phyloP scores from a whole-genome alignment of 2,888 invertebrate species.

The Margaritifera margaritifera region DNA sequence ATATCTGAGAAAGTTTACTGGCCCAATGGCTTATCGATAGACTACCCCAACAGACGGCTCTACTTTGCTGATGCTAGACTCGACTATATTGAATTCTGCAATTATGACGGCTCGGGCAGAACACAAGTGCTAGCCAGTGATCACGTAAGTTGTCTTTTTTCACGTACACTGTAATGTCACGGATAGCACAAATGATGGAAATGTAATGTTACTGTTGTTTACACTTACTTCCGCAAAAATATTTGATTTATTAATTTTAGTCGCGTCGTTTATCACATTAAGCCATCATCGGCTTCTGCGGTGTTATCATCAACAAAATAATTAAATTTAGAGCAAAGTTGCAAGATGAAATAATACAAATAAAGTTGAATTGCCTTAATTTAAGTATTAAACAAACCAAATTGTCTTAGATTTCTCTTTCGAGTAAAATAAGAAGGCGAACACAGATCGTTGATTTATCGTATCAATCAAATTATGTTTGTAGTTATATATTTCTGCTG shows the following conservation, averaged over 20 bases:
- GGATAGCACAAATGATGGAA: too few species aligned
- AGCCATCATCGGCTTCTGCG: too few species aligned
- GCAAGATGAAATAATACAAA: too few species aligned
- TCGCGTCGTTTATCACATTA: too few species aligned
- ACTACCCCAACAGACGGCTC: slow-evolving; percentile 91
- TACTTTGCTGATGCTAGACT: slow-evolving; percentile 98
- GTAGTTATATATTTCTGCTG: background rate
- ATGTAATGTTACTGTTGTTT: too few species aligned
- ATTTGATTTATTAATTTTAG: too few species aligned
- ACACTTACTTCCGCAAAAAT: too few species aligned
- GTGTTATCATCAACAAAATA: too few species aligned
- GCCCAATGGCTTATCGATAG: slow-evolving; percentile 98
- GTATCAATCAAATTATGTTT: background rate
- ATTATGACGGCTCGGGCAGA: slow-evolving; percentile 93
- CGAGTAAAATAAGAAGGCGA: background rate
- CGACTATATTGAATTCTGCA: slow-evolving; percentile 97
- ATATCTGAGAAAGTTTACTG: slow-evolving; percentile 96
- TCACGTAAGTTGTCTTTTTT: slow-evolving; percentile 64
- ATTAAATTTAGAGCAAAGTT: too few species aligned
- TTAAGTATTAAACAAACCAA: background rate
- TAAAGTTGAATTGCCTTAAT: too few species aligned
- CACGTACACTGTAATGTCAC: too few species aligned
- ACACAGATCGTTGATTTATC: too few species aligned
- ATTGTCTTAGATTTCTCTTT: background rate
- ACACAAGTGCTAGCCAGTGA: slow-evolving; percentile 81